Evolutionary conservation across 2,888 invertebrate genomes (phyloP), one percentile per base, ranked within the genome.

Genomic region (Cephus runcator): DNA sequence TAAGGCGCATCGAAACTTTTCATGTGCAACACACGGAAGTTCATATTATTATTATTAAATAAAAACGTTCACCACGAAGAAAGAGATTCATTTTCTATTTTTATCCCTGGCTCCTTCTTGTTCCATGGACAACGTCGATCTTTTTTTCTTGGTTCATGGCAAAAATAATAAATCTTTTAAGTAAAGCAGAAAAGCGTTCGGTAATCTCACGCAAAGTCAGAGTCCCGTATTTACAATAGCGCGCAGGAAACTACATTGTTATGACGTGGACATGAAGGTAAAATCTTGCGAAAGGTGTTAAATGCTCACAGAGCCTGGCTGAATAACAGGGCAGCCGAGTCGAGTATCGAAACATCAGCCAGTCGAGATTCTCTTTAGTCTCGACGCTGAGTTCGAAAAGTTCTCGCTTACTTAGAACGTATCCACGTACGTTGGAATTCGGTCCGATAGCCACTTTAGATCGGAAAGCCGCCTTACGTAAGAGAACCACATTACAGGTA

Each of bases 381-480:
- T 56, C 23, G 9, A 56, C 4, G 23, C 40, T 40, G 15, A 40
- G 2, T 6, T 40, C 6, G 6, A 12, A 40, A 40, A 6, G 1
- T 40, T 23, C 0, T 40, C 1, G 6, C 0, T 40, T 6, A 6
- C 6, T 0, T 56, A 56, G 6, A 6, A 9, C 23, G 4, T 6
- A 9, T 56, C 23, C 40, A 56, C 23, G 15, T 56, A 6, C 23
- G 23, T 56, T 56, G 9, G 40, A 23, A 56, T 56, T 56, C 40
- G 40, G 15, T 4, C 23, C 40, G 2, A 23, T 56, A 23, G 40
- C 1, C 40, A 40, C 15, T 40, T 40, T 69, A 36, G 71, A 73
- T 81, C 80, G 76, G 75, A 75, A 76, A 77, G 76, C 71, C 77
- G 77, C 74, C 75, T 83, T 83, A 80, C 79, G 81, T 73, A 83